Evolutionary conservation across 2,113 vertebrate species (phyloP).

Genomic region (Triplophysa dalaica): DNA sequence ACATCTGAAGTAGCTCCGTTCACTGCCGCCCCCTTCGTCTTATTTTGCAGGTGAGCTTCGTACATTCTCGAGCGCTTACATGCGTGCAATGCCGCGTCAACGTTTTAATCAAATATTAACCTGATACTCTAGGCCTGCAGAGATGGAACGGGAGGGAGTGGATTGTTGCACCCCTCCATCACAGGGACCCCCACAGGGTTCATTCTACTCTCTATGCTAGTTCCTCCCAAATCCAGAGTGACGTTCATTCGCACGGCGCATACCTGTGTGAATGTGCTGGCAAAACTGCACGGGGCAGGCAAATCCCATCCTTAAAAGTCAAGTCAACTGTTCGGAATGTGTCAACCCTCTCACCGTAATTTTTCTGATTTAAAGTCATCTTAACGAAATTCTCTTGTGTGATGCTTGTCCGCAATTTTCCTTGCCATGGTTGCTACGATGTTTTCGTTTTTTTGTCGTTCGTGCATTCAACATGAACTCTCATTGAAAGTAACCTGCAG

Average conservation of each 20-base stretch:
- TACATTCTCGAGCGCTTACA: neutral
- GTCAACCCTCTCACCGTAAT: neutral
- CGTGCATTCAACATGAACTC: too few relatives aligned
- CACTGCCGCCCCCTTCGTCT: conserved; percentile 57
- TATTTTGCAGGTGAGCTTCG: conserved; percentile 26
- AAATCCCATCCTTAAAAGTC: conserved; percentile 62
- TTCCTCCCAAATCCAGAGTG: conserved; percentile 76
- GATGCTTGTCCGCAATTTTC: too few relatives aligned
- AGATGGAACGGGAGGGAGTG: conserved; percentile 11
- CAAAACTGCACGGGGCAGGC: conserved; percentile 72
- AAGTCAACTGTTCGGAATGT: neutral
- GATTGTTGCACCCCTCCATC: conserved; percentile 35
- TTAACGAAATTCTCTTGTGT: too few relatives aligned
- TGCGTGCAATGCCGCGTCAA: neutral
- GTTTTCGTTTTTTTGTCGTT: neutral
- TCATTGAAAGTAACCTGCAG: too few relatives aligned
- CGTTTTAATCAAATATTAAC: conserved; percentile 35
- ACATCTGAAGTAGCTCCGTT: conserved; percentile 65
- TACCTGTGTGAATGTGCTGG: conserved; percentile 72
- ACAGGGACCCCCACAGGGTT: conserved; percentile 74
- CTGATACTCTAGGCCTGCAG: conserved; percentile 32
- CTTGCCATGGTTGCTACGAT: neutral
- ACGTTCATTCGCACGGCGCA: conserved; percentile 75
- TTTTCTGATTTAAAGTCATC: too few relatives aligned
- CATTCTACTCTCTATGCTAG: conserved; percentile 68